Conservation (phyloP, 1,140 invertebrate species). For the Heliconius melpomene region DNA sequence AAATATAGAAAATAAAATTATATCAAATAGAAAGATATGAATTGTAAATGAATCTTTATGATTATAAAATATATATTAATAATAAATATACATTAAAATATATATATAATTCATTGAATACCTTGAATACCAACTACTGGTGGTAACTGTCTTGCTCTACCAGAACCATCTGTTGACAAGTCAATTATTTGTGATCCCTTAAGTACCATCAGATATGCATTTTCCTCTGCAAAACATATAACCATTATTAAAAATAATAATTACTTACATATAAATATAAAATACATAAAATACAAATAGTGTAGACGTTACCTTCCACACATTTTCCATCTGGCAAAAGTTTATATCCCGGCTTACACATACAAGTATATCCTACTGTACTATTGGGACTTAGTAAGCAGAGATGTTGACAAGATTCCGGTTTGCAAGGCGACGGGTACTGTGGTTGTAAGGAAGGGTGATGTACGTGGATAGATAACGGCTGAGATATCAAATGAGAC, state of each 20-base stretch:
- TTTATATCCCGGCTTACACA: conserved; percentile 94
- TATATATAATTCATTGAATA: conserved; percentile 23
- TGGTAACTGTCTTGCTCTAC: conserved; percentile 88
- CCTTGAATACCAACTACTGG: conserved; percentile 95
- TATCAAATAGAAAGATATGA: no score
- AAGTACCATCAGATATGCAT: conserved; percentile 94
- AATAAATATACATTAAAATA: no score
- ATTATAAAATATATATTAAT: no score
- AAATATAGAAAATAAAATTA: neutral
- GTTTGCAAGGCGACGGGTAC: conserved; percentile 90
- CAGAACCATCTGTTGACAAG: conserved; percentile 88
- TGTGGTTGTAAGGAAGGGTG: conserved; percentile 96
- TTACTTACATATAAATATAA: neutral
- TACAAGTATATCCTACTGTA: conserved; percentile 90
- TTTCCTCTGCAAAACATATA: conserved; percentile 85
- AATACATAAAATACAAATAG: neutral
- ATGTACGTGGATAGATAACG: conserved; percentile 95
- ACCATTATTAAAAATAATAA: neutral
- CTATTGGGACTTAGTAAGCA: conserved; percentile 92
- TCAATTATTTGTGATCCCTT: conserved; percentile 94
- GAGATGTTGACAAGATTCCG: conserved; percentile 92
- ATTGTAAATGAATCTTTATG: no score
- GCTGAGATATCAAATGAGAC: conserved; percentile 96
- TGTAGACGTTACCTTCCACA: conserved; percentile 82
- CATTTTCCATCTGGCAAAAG: conserved; percentile 87